Conservation (phyloP, 2,113 vertebrate species). For the Takifugu bimaculatus region DNA sequence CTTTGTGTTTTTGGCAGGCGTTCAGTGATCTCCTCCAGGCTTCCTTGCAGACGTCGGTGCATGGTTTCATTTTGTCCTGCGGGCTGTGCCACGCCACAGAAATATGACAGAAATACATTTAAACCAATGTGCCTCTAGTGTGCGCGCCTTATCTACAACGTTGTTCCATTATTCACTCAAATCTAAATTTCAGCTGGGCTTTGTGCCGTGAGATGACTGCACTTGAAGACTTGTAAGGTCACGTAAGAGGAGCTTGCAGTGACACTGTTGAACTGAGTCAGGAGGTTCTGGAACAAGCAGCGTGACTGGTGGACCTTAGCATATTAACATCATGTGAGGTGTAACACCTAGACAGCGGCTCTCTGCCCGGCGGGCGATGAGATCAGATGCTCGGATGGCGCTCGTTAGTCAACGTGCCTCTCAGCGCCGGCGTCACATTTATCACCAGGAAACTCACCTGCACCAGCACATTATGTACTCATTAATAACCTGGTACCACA, state of each 20-base stretch:
- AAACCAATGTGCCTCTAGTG: too few relatives aligned
- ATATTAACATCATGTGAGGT: slow-evolving; percentile 58
- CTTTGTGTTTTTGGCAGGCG: slow-evolving; percentile 63
- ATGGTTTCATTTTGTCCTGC: slow-evolving; percentile 21
- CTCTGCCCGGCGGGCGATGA: slow-evolving; percentile 49
- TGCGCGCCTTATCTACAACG: too few relatives aligned
- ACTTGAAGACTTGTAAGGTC: slow-evolving; percentile 2
- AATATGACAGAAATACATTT: too few relatives aligned
- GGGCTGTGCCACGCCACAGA: too few relatives aligned
- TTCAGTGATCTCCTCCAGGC: slow-evolving; percentile 56
- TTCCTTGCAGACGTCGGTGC: slow-evolving; percentile 25
- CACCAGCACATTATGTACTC: slow-evolving; percentile 84
- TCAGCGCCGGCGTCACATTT: slow-evolving; percentile 83
- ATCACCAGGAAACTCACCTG: slow-evolving; percentile 90
- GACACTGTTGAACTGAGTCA: slow-evolving; percentile 8
- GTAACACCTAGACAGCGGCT: slow-evolving; percentile 56
- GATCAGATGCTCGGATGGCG: slow-evolving; percentile 80
- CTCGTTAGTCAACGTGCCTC: slow-evolving; percentile 81
- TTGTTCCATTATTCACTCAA: too few relatives aligned
- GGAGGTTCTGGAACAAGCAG: slow-evolving; percentile 43
- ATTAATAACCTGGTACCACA: slow-evolving; percentile 86
- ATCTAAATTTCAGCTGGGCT: too few relatives aligned
- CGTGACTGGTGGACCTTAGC: slow-evolving; percentile 41
- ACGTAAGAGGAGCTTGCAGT: slow-evolving; percentile 4
- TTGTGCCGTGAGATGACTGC: background rate